Percentiles rank a stretch among this genome's conserved stretches.
phyloP scores from a whole-genome alignment of 2,888 invertebrate species.

The Euzophera pinguis region DNA sequence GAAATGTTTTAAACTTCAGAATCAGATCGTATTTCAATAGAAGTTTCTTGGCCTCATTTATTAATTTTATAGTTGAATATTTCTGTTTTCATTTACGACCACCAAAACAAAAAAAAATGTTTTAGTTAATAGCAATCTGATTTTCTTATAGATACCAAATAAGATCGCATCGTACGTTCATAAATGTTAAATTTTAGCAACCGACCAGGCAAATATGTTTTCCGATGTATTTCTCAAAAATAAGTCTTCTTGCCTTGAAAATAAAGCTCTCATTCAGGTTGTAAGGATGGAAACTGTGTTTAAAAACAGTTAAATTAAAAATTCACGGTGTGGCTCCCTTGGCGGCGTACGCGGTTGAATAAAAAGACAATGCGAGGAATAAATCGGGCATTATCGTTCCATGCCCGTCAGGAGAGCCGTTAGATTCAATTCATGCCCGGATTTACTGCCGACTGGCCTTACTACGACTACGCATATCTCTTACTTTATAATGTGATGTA shows the following conservation, averaged over 20 bases:
- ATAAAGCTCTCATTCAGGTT: background rate
- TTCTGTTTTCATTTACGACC: no score
- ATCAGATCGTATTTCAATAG: background rate
- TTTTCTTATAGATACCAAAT: no score
- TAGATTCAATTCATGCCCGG: constrained; percentile 64
- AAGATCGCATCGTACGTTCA: no score
- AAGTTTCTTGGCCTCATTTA: background rate
- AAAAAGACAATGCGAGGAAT: constrained; percentile 49
- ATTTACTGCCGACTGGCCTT: constrained; percentile 45
- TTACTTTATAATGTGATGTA: constrained; percentile 22
- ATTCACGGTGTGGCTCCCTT: constrained; percentile 26
- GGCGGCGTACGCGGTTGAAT: constrained; percentile 24
- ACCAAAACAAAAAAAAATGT: no score
- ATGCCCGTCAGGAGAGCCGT: constrained; percentile 54
- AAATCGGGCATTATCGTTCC: constrained; percentile 64
- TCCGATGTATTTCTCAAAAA: background rate
- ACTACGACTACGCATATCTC: constrained; percentile 24
- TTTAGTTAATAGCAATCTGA: no score
- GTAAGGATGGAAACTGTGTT: constrained; percentile 15
- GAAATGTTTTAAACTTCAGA: background rate
- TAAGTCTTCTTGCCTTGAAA: background rate
- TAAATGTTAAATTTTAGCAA: no score
- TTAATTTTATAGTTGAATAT: no score
- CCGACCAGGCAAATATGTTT: background rate
- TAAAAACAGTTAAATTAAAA: constrained; percentile 35